Base-by-base conservation (phyloP, 1,140 invertebrate genomes). In the Akabosia matsudoensis region DNA sequence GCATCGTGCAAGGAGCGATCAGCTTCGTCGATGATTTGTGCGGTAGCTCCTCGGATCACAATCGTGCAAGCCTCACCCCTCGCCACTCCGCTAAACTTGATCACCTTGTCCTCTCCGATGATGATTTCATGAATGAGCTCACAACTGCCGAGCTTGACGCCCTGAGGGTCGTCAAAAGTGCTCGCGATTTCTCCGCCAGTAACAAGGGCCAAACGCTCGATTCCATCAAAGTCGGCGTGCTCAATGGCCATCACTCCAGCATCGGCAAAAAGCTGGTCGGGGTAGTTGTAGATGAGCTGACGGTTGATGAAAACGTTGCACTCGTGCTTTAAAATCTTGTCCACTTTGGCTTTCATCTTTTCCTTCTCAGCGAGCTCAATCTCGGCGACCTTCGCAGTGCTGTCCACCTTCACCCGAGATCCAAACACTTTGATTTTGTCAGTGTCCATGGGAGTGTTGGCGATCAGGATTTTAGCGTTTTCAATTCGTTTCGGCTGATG, bases 401-500 rank as follows among this genome's bases (percentile, higher is more conserved):
- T 97, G 85, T 99, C 97, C 0, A 99, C 97, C 82, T 95, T 91
- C 74, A 99, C 96, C 80, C 95, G 91, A 18, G 97, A 98, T 73
- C 97, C 97, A 88, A 99, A 99, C n/a, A 99, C 94, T 89, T 99
- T 99, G 79, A 99, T 98, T 87, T 99, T 99, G 83, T 99, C 98
- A 24, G 97, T 97, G 85, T 99, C 98, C 98, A 99, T 99, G 0
- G 98, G 95, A 37, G 98, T 99, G 84, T 99, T 99, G n/a, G 97
- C 97, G 83, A 99, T 97, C 16, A 99, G 89, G 83, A 99, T 99
- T 83, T 91, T 92, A 14, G 96, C 96, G 82, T 92, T 97, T 86
- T 97, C 95, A 82, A 98, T 87, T 74, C 89, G 86, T 84, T 95
- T 94, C 0, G 95, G 95, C 61, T 82, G 81, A 75, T 82, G 76